Conservation (phyloP, 2,797 vertebrate species). For the Pagetopsis macropterus region DNA sequence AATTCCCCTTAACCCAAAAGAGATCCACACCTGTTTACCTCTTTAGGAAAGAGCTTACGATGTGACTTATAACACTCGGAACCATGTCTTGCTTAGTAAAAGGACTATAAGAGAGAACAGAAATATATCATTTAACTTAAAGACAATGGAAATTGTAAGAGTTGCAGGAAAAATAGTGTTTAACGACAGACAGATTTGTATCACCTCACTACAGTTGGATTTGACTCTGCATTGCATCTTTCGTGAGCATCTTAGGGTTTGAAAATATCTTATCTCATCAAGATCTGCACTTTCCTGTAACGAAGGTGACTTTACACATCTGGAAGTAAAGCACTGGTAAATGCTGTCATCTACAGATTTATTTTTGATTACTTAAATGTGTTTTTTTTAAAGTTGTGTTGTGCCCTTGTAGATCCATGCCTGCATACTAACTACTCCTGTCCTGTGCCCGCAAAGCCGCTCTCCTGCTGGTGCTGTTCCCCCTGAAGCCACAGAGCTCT, state of each 20-base stretch:
- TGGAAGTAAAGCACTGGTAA: not conserved
- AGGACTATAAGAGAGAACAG: too few species aligned
- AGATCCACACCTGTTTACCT: conserved; percentile 12
- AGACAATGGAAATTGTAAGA: too few species aligned
- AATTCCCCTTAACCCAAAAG: conserved; percentile 13
- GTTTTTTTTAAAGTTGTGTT: not conserved
- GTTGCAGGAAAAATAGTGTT: too few species aligned
- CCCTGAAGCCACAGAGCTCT: conserved; percentile 40
- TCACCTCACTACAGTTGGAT: too few species aligned
- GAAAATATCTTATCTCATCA: not conserved
- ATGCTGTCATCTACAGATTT: not conserved
- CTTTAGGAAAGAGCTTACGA: too few species aligned
- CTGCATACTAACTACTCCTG: not conserved
- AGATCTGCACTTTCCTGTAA: not conserved
- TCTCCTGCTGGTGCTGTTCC: conserved; percentile 37
- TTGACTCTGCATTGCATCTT: not conserved
- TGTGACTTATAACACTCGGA: not conserved
- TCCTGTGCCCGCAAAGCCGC: not conserved
- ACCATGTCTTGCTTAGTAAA: not conserved
- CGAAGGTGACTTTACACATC: not conserved
- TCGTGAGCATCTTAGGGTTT: not conserved
- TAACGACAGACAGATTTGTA: too few species aligned
- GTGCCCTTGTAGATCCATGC: not conserved
- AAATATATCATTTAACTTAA: too few species aligned
- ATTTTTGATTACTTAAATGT: not conserved